Percentiles rank a stretch among this genome's conserved stretches.
These are phyloP conservation scores for Drosophila parvula DNA, from an alignment of 1,140 invertebrate species.

Conservation along the genomic window DNA sequence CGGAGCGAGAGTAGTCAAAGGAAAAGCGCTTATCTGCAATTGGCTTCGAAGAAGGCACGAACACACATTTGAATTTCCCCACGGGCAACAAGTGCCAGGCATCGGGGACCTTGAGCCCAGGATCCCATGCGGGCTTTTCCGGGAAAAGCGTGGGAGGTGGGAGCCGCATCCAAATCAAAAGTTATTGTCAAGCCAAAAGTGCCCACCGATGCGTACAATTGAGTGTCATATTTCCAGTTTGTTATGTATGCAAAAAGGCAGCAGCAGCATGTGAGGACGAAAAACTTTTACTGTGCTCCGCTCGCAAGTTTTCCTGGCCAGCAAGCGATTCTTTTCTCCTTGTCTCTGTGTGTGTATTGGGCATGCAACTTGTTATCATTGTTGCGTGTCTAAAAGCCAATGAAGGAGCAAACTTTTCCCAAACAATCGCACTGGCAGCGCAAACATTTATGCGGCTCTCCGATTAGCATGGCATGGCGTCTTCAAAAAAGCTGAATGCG, in stretches of 20 bases:
- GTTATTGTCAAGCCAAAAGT: constrained; percentile 77
- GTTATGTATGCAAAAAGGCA: constrained; percentile 60
- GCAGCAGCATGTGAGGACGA: constrained; percentile 51
- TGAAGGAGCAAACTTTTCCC: constrained; percentile 73
- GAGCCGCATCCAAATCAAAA: constrained; percentile 72
- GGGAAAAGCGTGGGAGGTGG: not conserved
- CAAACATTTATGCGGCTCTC: constrained; percentile 71
- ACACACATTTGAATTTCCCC: constrained; percentile 71
- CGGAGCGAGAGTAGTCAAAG: constrained; percentile 54
- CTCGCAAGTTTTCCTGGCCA: constrained; percentile 54
- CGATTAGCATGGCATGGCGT: constrained; percentile 62
- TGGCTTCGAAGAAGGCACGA: constrained; percentile 69
- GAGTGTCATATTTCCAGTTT: constrained; percentile 80
- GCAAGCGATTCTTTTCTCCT: constrained; percentile 48
- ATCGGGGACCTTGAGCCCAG: not conserved
- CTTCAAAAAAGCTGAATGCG: constrained; percentile 18
- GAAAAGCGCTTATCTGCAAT: constrained; percentile 80
- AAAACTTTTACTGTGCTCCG: constrained; percentile 45
- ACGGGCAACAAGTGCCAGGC: constrained; percentile 70
- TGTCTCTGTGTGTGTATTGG: constrained; percentile 32
- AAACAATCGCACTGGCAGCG: constrained; percentile 53
- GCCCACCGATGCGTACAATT: constrained; percentile 79
- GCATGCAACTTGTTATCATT: constrained; percentile 78
- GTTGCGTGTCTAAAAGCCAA: constrained; percentile 80
- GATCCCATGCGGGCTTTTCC: constrained; percentile 50